Conservation (phyloP, 2,888 invertebrate genomes). For the Pristionchus fissidentatus region DNA sequence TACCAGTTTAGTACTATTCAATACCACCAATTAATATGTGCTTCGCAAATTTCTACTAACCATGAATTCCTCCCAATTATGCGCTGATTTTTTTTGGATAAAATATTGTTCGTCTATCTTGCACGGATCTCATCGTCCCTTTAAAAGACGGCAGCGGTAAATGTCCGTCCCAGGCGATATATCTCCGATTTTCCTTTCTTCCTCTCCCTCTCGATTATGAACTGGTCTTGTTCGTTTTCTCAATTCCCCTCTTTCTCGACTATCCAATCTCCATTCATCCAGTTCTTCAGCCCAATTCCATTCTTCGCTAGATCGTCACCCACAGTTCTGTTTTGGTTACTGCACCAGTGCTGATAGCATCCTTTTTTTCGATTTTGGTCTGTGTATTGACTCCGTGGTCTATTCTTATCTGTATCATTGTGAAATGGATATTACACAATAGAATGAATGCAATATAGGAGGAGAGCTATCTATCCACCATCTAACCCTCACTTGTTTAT, state of each 20-base stretch:
- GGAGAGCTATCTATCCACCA: too few relatives aligned
- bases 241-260: not conserved
- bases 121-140: not conserved
- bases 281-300: not conserved
- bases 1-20: too few relatives aligned
- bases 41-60: too few relatives aligned
- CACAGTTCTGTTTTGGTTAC: too few relatives aligned
- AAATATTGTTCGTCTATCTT: not conserved
- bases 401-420: not conserved
- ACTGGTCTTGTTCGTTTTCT: constrained; percentile 20
- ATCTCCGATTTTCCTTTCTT: not conserved
- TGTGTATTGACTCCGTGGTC: not conserved
- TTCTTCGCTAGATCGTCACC: too few relatives aligned
- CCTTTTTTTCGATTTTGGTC: not conserved
- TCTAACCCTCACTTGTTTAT: too few relatives aligned
- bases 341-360: not conserved
- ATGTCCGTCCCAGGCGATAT: not conserved
- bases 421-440: not conserved
- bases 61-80: too few relatives aligned
- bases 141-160: constrained; percentile 3
- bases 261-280: not conserved
- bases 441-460: not conserved
- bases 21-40: too few relatives aligned
- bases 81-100: not conserved
- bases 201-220: too few relatives aligned